Evolutionary conservation across 2,888 invertebrate species (phyloP).

Genomic region (Anoncus sp.): DNA sequence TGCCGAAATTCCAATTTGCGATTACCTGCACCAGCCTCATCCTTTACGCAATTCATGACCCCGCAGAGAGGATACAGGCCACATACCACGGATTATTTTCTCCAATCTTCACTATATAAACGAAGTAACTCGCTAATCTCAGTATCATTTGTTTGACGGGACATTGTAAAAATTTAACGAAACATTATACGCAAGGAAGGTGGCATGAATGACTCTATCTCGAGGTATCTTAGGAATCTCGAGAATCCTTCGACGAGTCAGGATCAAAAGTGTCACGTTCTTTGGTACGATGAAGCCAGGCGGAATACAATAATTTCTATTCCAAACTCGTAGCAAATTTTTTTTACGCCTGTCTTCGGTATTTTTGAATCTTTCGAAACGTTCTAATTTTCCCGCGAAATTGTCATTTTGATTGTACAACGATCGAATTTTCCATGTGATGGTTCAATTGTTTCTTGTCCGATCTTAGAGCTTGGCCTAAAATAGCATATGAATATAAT

Average conservation of each 20-base stretch:
- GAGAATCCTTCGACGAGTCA: slow-evolving; percentile 48
- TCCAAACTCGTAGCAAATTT: slow-evolving; percentile 67
- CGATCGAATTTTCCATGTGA: slow-evolving; percentile 9
- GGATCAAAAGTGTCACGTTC: slow-evolving; percentile 25
- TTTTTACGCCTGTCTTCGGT: slow-evolving; percentile 22
- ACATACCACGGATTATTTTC: slow-evolving; percentile 2
- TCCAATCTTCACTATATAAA: no score
- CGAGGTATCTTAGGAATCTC: slow-evolving; percentile 60
- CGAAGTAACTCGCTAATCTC: background rate
- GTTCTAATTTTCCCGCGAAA: slow-evolving; percentile 11
- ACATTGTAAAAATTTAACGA: slow-evolving; percentile 39
- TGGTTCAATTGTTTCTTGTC: background rate
- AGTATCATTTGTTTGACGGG: slow-evolving; percentile 27
- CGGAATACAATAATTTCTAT: slow-evolving; percentile 71
- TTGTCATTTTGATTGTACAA: background rate
- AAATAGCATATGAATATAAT: background rate
- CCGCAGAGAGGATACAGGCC: background rate
- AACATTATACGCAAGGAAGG: slow-evolving; percentile 8
- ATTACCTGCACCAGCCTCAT: slow-evolving; percentile 9
- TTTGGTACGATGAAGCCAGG: slow-evolving; percentile 70
- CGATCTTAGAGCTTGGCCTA: slow-evolving; percentile 34
- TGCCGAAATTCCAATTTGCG: slow-evolving; percentile 44
- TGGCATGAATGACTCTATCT: slow-evolving; percentile 42
- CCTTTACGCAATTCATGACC: background rate
- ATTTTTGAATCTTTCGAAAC: slow-evolving; percentile 11